A percentile compares a stretch with the other conserved stretches of the same genome.
phyloP scores from a whole-genome alignment of 1,140 invertebrate genomes.

The Drosophila virilis region DNA sequence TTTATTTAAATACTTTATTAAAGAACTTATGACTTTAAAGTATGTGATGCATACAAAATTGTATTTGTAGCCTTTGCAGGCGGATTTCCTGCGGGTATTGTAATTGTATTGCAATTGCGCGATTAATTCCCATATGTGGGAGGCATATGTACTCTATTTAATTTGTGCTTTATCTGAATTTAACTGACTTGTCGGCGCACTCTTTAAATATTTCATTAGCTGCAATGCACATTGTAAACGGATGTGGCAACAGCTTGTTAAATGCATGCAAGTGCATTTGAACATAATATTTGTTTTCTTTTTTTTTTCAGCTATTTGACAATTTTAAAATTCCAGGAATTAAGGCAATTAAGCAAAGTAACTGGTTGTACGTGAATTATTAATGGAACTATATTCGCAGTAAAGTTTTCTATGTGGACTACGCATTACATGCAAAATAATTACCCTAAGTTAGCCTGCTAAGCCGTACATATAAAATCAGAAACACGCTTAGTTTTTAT shows the following conservation, averaged over 20 bases:
- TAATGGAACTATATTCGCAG: slow-evolving; percentile 5
- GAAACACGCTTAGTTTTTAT: no score
- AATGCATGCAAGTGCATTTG: slow-evolving; percentile 1
- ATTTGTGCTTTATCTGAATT: neutral
- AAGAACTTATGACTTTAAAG: no score
- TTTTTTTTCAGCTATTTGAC: neutral
- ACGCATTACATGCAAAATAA: neutral
- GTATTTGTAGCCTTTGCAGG: neutral
- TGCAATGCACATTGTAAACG: slow-evolving; percentile 1
- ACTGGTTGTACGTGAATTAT: slow-evolving; percentile 3
- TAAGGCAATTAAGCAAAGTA: slow-evolving; percentile 11
- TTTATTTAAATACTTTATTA: no score
- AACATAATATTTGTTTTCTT: neutral
- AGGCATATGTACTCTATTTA: neutral
- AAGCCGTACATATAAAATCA: neutral
- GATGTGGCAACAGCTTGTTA: slow-evolving; percentile 29
- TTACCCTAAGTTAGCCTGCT: neutral
- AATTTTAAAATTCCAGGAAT: slow-evolving; percentile 9
- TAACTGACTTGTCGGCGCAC: neutral
- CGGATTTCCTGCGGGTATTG: slow-evolving; percentile 10
- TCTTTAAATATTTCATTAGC: neutral
- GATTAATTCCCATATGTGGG: slow-evolving; percentile 1
- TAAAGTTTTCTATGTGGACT: neutral
- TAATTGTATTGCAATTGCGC: neutral
- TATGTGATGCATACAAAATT: neutral